Evolutionary conservation across 2,888 invertebrate genomes (phyloP).

Genomic region (Cataglyphis rosenhaueri): DNA sequence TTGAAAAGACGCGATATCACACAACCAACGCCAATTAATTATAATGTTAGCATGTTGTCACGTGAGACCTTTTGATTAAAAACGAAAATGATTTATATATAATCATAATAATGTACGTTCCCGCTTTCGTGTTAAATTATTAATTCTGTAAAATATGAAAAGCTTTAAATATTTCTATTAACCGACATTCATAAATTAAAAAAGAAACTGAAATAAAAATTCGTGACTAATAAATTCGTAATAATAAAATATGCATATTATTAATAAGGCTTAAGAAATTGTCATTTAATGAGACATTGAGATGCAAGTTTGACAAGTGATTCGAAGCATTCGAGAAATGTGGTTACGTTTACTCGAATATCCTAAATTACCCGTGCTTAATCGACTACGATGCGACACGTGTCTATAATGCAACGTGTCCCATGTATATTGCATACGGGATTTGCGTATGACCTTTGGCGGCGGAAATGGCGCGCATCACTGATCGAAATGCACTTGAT

Average conservation of each 20-base stretch:
- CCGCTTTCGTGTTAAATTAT: neutral
- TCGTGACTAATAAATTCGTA: no score
- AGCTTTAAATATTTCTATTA: constrained; percentile 2
- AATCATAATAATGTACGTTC: neutral
- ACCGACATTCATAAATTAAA: neutral
- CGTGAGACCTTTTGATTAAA: neutral
- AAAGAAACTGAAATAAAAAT: neutral
- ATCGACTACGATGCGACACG: constrained; percentile 49
- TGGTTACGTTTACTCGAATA: neutral
- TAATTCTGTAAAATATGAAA: neutral
- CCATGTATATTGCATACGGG: constrained; percentile 10
- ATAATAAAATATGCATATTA: neutral
- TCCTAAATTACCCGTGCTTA: constrained; percentile 59
- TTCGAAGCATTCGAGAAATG: neutral
- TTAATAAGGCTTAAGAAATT: neutral
- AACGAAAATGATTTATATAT: neutral
- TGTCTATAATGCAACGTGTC: constrained; percentile 27
- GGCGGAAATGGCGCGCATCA: constrained; percentile 47
- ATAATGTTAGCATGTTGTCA: neutral
- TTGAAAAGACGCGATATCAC: neutral
- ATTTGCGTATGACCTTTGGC: constrained; percentile 16
- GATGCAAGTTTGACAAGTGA: neutral
- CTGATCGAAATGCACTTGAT: constrained; percentile 55
- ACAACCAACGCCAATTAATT: neutral
- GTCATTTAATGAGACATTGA: neutral